Conservation (phyloP, 2,797 vertebrate genomes). For the Pygocentrus nattereri region DNA sequence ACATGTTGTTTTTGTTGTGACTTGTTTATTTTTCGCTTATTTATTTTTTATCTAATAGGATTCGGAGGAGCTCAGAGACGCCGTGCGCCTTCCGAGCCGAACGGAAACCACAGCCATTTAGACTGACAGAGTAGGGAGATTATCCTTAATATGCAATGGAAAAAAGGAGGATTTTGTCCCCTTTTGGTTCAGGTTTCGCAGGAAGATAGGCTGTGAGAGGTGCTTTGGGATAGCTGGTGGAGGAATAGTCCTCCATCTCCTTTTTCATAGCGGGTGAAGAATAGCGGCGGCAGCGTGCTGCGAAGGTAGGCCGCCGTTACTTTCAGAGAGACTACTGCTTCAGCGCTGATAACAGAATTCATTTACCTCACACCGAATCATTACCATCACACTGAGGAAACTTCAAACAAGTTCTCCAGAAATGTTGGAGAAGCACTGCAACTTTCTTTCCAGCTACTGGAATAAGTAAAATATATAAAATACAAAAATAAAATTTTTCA, state of each 20-base stretch:
- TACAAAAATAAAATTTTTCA: no score
- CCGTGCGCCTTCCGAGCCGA: conserved; percentile 34
- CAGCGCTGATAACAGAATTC: conserved; percentile 67
- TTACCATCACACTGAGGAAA: conserved; percentile 65
- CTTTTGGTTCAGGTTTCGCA: conserved; percentile 58
- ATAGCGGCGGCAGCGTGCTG: conserved; percentile 62
- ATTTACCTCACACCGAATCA: conserved; percentile 50
- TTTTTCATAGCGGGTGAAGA: conserved; percentile 60
- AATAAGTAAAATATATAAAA: no score
- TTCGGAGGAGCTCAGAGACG: conserved; percentile 61
- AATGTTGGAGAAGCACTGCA: conserved; percentile 55
- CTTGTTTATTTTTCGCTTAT: conserved; percentile 4
- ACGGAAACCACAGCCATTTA: conserved; percentile 42
- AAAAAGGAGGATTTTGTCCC: conserved; percentile 62
- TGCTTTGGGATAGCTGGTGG: conserved; percentile 63
- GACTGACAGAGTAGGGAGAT: conserved; percentile 62
- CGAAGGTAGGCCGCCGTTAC: conserved; percentile 64
- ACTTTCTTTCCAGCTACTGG: background rate
- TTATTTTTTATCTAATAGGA: conserved; percentile 62
- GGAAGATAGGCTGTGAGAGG: conserved; percentile 71
- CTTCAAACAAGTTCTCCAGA: conserved; percentile 68
- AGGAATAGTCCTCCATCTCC: conserved; percentile 64
- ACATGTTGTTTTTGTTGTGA: conserved; percentile 69
- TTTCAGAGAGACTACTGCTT: conserved; percentile 64
- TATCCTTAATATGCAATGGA: conserved; percentile 64